Conservation (phyloP, 1,140 invertebrate species). For the Achatina immaculata region DNA sequence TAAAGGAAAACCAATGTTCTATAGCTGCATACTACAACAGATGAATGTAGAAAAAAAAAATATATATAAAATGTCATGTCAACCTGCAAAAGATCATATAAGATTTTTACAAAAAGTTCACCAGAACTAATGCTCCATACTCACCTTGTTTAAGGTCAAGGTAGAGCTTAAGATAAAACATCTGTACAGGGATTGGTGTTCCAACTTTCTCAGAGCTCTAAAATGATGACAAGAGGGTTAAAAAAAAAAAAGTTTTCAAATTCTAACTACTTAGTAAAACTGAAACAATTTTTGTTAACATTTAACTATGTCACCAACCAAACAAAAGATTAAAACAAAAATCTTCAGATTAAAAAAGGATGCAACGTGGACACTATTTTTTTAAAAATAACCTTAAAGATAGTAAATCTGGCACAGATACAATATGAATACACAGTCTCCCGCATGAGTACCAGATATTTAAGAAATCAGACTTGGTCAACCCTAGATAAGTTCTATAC, state of each 20-base stretch:
- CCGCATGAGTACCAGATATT: too few species aligned
- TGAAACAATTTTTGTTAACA: not conserved
- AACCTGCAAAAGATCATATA: not conserved
- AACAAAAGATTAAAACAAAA: not conserved
- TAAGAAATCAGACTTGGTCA: too few species aligned
- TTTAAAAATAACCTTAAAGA: too few species aligned
- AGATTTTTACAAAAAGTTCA: not conserved
- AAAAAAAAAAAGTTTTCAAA: too few species aligned
- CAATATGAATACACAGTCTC: too few species aligned
- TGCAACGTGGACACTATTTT: too few species aligned
- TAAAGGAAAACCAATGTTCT: not conserved
- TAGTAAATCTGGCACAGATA: too few species aligned
- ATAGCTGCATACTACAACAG: not conserved
- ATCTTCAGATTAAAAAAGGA: too few species aligned
- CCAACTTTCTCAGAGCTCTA: slow-evolving; percentile 74
- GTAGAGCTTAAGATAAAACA: slow-evolving; percentile 69
- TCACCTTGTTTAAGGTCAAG: slow-evolving; percentile 70
- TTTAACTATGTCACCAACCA: not conserved
- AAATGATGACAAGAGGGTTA: slow-evolving; percentile 29
- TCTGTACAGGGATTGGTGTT: slow-evolving; percentile 67
- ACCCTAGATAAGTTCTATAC: too few species aligned
- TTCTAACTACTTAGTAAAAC: not conserved
- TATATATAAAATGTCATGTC: not conserved
- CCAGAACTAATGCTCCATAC: not conserved
- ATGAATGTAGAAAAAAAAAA: not conserved